Evolutionary conservation across 2,113 vertebrate species (phyloP).

Genomic region (Phoxinus phoxinus): DNA sequence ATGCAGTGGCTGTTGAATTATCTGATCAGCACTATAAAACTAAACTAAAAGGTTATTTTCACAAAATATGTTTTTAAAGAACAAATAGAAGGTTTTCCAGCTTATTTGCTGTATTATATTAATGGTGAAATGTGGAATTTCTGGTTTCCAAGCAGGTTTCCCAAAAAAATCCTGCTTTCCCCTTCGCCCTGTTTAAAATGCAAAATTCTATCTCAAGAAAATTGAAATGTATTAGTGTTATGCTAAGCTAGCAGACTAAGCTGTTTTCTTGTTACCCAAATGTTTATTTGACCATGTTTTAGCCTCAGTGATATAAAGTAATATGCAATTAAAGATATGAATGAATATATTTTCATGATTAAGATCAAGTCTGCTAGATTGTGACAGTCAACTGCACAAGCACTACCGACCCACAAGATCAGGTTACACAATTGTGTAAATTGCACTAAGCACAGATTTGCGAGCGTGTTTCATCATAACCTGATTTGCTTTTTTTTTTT

Average conservation of each 20-base stretch:
- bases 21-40: neutral
- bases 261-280: neutral
- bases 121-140: neutral
- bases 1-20: constrained; percentile 1
- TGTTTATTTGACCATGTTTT: neutral
- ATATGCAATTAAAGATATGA: too few species aligned
- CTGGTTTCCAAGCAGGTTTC: neutral
- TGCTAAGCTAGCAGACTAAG: neutral
- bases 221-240: too few species aligned
- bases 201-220: neutral
- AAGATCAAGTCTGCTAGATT: too few species aligned
- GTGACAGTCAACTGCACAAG: too few species aligned
- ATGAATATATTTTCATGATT: too few species aligned
- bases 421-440: neutral
- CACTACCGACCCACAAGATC: neutral
- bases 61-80: neutral
- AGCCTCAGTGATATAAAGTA: neutral
- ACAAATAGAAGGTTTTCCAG: neutral
- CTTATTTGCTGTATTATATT: neutral
- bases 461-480: neutral
- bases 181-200: neutral
- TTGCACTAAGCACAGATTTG: neutral
- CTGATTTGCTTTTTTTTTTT: neutral
- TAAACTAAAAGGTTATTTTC: neutral
- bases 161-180: neutral